These are phyloP conservation scores for Trissoscelio sp. DNA, from an alignment of 2,888 invertebrate genomes.

Conservation along the genomic window DNA sequence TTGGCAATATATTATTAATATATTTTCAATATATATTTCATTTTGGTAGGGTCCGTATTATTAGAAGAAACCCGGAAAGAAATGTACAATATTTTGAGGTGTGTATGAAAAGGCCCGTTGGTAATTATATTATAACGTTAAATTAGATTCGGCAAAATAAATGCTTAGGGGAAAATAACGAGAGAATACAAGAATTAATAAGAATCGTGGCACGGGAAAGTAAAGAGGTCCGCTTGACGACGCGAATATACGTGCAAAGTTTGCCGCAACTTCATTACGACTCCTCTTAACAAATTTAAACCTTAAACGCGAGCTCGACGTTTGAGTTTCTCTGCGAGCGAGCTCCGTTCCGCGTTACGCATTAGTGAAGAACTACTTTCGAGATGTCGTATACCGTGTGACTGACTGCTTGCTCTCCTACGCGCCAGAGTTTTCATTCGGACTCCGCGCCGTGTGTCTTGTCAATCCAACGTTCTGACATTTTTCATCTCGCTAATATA, in stretches of 20 bases:
- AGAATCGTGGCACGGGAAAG: slow-evolving; percentile 59
- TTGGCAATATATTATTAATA: too few species aligned
- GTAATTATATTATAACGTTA: slow-evolving; percentile 67
- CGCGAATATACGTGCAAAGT: slow-evolving; percentile 73
- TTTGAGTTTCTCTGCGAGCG: slow-evolving; percentile 76
- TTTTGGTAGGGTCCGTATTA: too few species aligned
- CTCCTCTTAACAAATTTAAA: slow-evolving; percentile 80
- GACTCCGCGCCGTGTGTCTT: slow-evolving; percentile 61
- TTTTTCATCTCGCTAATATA: slow-evolving; percentile 55
- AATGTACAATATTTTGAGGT: too few species aligned
- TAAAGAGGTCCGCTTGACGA: slow-evolving; percentile 65
- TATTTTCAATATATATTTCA: too few species aligned
- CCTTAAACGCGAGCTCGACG: slow-evolving; percentile 78
- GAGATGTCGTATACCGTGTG: slow-evolving; percentile 62
- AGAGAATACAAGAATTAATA: slow-evolving; percentile 59
- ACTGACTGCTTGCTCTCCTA: slow-evolving; percentile 60
- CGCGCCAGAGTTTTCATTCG: slow-evolving; percentile 54
- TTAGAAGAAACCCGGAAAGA: too few species aligned
- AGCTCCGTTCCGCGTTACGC: slow-evolving; percentile 65
- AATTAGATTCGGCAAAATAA: slow-evolving; percentile 65
- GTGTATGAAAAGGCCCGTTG: too few species aligned
- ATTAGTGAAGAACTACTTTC: slow-evolving; percentile 63
- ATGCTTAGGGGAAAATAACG: slow-evolving; percentile 54
- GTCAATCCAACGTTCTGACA: slow-evolving; percentile 56
- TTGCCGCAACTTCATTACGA: slow-evolving; percentile 79